Percentiles rank a stretch among this genome's conserved stretches.
phyloP scores from a whole-genome alignment of 2,113 vertebrate species.

The Prietella phreatophila region DNA sequence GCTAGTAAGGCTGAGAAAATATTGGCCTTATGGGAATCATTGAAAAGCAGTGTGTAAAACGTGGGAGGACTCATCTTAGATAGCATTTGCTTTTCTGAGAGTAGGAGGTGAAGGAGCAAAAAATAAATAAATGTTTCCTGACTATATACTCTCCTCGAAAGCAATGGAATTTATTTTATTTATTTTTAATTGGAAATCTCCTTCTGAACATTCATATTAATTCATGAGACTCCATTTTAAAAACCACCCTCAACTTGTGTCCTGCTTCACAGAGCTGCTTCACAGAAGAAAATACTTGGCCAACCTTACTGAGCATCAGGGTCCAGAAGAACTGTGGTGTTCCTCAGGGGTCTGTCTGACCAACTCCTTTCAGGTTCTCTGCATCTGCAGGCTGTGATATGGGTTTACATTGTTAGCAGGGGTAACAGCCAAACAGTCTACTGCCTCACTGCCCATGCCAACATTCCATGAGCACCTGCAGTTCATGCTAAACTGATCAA shows the following conservation, averaged over 20 bases:
- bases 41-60: constrained; percentile 12
- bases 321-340: neutral
- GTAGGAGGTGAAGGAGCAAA: constrained; percentile 1
- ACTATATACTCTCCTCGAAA: neutral
- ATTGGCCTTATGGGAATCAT: constrained; percentile 2
- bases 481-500: neutral
- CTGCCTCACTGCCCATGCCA: neutral
- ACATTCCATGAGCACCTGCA: neutral
- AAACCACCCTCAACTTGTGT: neutral
- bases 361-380: neutral
- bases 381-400: neutral
- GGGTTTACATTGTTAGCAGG: neutral
- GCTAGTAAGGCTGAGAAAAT: neutral
- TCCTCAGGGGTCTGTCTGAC: neutral
- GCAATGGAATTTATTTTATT: neutral
- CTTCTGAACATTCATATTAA: neutral
- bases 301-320: neutral
- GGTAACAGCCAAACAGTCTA: neutral
- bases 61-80: neutral
- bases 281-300: neutral
- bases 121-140: neutral
- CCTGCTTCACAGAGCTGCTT: neutral
- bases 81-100: constrained; percentile 1
- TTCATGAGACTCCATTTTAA: neutral
- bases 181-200: neutral